Conservation (phyloP, 2,888 invertebrate genomes). For the Maniola hyperantus region DNA sequence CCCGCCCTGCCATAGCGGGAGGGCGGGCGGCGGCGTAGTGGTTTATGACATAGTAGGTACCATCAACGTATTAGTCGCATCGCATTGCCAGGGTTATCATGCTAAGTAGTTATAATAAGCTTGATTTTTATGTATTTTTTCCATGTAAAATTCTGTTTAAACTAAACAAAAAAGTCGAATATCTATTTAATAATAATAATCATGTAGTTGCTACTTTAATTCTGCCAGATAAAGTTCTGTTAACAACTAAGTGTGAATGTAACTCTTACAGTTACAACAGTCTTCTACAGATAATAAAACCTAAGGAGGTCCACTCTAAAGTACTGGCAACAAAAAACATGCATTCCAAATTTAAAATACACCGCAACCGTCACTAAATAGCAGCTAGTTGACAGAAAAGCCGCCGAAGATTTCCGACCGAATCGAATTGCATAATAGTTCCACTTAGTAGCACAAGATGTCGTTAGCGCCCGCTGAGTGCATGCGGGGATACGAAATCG, state of each 20-base stretch:
- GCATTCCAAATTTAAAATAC: slow-evolving; percentile 72
- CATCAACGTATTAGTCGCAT: too few relatives aligned
- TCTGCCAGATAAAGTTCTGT: not conserved
- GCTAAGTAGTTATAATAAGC: too few relatives aligned
- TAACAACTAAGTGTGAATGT: not conserved
- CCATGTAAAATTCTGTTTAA: too few relatives aligned
- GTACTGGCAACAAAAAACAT: slow-evolving; percentile 43
- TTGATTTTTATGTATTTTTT: too few relatives aligned
- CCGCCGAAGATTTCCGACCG: slow-evolving; percentile 64
- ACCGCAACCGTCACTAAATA: slow-evolving; percentile 73
- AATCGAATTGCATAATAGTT: slow-evolving; percentile 75
- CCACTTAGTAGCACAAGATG: slow-evolving; percentile 76
- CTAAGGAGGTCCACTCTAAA: slow-evolving; percentile 34
- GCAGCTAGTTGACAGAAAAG: slow-evolving; percentile 65
- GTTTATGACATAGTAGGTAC: too few relatives aligned
- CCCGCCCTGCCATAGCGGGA: too few relatives aligned
- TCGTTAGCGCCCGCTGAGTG: slow-evolving; percentile 78
- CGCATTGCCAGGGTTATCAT: too few relatives aligned
- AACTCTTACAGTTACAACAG: slow-evolving; percentile 1
- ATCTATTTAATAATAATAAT: too few relatives aligned
- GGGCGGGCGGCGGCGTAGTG: too few relatives aligned
- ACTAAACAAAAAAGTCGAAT: too few relatives aligned
- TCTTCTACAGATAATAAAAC: slow-evolving; percentile 24
- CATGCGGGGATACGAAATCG: slow-evolving; percentile 66
- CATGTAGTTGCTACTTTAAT: not conserved